A percentile compares a stretch with the other conserved stretches of the same genome.
Conservation (phyloP, 1,140 invertebrate species). For the Acromyrmex echinatior region DNA sequence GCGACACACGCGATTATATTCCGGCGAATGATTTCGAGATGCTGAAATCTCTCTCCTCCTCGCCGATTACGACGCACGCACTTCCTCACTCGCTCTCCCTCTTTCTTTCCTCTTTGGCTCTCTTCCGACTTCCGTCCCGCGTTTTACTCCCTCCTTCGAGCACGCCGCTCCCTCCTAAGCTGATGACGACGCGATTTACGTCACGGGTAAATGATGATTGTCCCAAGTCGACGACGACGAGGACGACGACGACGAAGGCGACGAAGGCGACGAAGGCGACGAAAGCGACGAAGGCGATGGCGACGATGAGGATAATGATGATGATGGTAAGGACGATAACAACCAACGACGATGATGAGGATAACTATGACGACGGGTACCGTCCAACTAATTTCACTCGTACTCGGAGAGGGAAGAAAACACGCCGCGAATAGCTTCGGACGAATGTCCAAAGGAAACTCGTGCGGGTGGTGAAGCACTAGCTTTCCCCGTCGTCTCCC, state of each 20-base stretch:
- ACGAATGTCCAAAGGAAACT: conserved; percentile 65
- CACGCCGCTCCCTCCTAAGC: conserved; percentile 40
- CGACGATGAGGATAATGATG: background rate
- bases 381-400: conserved; percentile 24
- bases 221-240: conserved; percentile 20
- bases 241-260: background rate
- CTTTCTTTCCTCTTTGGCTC: conserved; percentile 15
- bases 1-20: conserved; percentile 65
- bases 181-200: conserved; percentile 38
- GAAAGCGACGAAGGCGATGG: background rate
- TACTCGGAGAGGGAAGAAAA: conserved; percentile 56
- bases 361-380: conserved; percentile 1
- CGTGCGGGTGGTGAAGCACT: conserved; percentile 70
- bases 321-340: background rate
- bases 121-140: conserved; percentile 53
- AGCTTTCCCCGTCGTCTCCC: conserved; percentile 55
- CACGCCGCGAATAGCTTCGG: conserved; percentile 35
- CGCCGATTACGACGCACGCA: conserved; percentile 51
- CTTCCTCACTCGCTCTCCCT: conserved; percentile 34
- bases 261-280: background rate
- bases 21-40: conserved; percentile 26
- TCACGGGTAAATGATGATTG: conserved; percentile 41
- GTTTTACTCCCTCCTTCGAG: conserved; percentile 53
- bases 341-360: conserved; percentile 12
- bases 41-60: background rate